phyloP scores from a whole-genome alignment of 2,113 vertebrate genomes.

The Myiozetetes cayanensis region DNA sequence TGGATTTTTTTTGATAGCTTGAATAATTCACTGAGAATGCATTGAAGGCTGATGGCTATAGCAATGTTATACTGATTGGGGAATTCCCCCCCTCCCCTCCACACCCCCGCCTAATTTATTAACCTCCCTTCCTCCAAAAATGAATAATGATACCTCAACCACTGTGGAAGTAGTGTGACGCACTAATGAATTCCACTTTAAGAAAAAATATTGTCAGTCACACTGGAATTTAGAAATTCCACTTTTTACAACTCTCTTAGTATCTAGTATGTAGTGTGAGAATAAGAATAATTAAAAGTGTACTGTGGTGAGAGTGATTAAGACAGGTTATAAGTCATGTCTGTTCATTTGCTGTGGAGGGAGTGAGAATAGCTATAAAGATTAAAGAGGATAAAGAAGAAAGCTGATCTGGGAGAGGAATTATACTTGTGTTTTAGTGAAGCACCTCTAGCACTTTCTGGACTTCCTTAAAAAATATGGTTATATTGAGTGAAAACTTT shows the following conservation, averaged over 20 bases:
- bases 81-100: neutral
- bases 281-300: neutral
- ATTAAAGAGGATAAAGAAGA: neutral
- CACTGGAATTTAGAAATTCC: neutral
- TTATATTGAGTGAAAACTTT: neutral
- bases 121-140: neutral
- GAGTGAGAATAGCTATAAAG: neutral
- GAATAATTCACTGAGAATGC: neutral
- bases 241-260: neutral
- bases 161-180: neutral
- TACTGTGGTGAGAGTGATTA: neutral
- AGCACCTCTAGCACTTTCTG: rapidly evolving
- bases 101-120: too few species aligned
- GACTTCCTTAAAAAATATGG: neutral
- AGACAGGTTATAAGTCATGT: neutral
- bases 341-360: neutral
- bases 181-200: neutral
- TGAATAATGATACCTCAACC: neutral
- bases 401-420: neutral
- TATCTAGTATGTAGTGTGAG: neutral
- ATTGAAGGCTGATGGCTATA: neutral
- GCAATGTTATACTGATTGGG: neutral
- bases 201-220: neutral
- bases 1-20: neutral
- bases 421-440: neutral